These are phyloP conservation scores for Enteromius radiatus DNA, from an alignment of 2,797 vertebrate genomes.

Conservation along the genomic window DNA sequence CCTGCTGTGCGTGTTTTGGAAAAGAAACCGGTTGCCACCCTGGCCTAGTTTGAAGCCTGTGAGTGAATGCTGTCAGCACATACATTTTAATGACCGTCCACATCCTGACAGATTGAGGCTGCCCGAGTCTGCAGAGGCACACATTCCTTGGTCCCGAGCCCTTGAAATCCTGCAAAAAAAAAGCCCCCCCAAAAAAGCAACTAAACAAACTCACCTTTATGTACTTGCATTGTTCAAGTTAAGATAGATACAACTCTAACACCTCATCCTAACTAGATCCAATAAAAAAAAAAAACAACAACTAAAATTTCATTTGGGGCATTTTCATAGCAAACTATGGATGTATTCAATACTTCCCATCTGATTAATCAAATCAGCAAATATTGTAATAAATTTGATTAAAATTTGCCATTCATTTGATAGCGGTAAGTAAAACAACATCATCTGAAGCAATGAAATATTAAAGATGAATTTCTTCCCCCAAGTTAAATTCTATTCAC, in stretches of 20 bases:
- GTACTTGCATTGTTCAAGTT: neutral
- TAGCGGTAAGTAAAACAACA: neutral
- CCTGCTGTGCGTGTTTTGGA: constrained; percentile 19
- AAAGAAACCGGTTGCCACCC: constrained; percentile 53
- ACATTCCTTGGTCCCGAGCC: constrained; percentile 2
- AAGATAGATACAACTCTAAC: neutral
- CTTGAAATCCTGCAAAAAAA: neutral
- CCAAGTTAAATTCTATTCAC: neutral
- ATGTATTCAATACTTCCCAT: neutral
- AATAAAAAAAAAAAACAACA: neutral
- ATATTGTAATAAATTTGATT: neutral
- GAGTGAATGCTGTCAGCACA: constrained; percentile 61
- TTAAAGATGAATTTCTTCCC: neutral
- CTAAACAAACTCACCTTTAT: neutral
- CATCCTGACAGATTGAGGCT: constrained; percentile 74
- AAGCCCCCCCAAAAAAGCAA: neutral
- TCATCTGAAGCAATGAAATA: neutral
- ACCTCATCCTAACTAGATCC: neutral
- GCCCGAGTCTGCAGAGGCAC: constrained; percentile 46
- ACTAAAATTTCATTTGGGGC: neutral
- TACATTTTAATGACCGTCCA: constrained; percentile 64
- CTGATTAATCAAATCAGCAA: neutral
- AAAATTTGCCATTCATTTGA: neutral
- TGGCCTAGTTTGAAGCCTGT: constrained; percentile 66
- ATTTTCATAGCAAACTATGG: too few relatives aligned